Evolutionary conservation across 2,888 invertebrate genomes (phyloP).

Genomic region (Sminthurinus aureus): DNA sequence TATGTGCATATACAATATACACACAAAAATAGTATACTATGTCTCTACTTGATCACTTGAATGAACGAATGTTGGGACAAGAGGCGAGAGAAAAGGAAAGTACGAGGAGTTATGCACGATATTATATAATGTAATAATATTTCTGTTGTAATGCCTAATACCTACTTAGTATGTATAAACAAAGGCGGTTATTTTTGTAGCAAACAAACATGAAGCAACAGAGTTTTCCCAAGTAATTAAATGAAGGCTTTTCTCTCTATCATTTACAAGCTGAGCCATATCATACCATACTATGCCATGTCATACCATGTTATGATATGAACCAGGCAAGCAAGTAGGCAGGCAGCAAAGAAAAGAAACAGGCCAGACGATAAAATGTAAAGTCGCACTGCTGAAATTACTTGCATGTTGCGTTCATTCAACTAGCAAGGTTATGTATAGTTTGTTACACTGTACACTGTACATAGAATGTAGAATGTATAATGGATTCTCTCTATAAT

Average conservation of each 20-base stretch:
- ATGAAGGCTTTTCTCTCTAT: conserved; percentile 19
- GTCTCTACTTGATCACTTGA: neutral
- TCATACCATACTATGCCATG: neutral
- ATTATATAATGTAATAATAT: too few relatives aligned
- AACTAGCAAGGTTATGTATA: conserved; percentile 29
- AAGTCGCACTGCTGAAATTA: neutral
- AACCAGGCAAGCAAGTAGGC: neutral
- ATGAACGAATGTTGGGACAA: neutral
- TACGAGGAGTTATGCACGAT: too few relatives aligned
- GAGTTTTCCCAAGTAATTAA: conserved; percentile 30
- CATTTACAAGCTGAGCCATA: neutral
- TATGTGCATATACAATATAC: too few relatives aligned
- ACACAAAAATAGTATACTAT: too few relatives aligned
- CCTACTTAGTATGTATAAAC: neutral
- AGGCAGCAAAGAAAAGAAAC: neutral
- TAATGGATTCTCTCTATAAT: too few relatives aligned
- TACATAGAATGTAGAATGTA: neutral
- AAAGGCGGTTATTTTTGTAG: neutral
- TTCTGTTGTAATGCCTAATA: too few relatives aligned
- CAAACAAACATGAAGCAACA: conserved; percentile 2
- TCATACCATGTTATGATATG: neutral
- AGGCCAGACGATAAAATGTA: conserved; percentile 12
- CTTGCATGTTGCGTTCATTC: conserved; percentile 30
- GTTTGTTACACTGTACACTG: neutral
- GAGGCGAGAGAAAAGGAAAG: neutral